Evolutionary conservation across 1,140 invertebrate species (phyloP), one percentile per base, ranked within the genome.

Genomic region (Melipona quadrifasciata): DNA sequence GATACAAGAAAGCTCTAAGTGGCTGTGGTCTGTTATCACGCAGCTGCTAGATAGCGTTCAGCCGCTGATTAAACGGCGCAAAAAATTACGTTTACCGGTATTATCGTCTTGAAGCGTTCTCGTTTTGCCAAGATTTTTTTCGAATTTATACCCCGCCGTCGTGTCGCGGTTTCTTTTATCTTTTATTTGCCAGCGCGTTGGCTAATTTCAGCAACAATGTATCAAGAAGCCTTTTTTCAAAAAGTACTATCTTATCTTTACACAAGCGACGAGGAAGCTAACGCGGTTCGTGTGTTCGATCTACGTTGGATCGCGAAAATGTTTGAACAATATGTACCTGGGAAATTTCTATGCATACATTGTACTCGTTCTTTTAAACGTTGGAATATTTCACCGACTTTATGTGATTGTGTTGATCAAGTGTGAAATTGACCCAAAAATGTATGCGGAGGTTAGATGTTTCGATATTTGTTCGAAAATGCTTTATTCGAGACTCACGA

Each of bases 1-100:
- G 76, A 70, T 73, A 82, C 68, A 84, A 79, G 51, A 76, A 88
- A 82, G 68, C 73, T 81, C 78, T 88, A 88, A 88, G 78, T 79
- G 78, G 77, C 57, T 47, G 55, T 47, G 65, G 27, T 61, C 39
- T 70, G 61, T 88, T 75, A 81, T 80, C 87, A 75, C 57, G 64
- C 64, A 72, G 55, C 73, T 79, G 67, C 24, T 79, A 79, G 82
- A 64, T 84, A 70, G 61, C 72, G 65, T 73, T 73, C 31, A 77
- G 57, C 34, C 34, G 76, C 24, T 84, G 86, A 80, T 80, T 87
- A 61, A 87, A 64, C 73, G 71, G 67, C 51, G 51, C 64, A 81
- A 82, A 78, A 31, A 81, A 77, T 84, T 34, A 61, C 16, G 82
- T 61, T 87, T 51, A 65, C 53, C 0, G 19, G 12, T 34, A 84